Evolutionary conservation across 2,113 vertebrate species (phyloP).

Genomic region (Toxotes chatareus): DNA sequence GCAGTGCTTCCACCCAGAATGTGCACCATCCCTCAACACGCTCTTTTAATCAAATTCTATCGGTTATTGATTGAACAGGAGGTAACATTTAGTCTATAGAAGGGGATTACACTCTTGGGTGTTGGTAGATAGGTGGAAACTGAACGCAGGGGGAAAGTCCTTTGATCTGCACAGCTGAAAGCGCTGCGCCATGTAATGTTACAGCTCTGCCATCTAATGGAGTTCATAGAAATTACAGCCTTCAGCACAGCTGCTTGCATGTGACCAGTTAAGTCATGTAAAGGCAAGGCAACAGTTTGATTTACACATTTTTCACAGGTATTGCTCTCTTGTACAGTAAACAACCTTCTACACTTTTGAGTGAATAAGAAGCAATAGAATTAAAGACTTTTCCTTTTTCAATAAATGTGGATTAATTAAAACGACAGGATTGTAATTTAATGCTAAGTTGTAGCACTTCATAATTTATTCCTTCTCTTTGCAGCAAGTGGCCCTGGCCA

Average conservation of each 20-base stretch:
- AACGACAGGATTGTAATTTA: not conserved
- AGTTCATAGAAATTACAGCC: not conserved
- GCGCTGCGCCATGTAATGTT: not conserved
- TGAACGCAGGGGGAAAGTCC: not conserved
- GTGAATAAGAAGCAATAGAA: not conserved
- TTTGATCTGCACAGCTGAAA: not conserved
- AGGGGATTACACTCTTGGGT: not conserved
- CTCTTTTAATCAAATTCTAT: not conserved
- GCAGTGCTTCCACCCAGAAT: not conserved
- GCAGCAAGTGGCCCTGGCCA: conserved; percentile 92
- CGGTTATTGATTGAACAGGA: not conserved
- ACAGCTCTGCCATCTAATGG: conserved; percentile 64
- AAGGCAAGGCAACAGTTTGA: not conserved
- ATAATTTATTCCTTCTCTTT: conserved; percentile 26
- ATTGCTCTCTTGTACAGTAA: not conserved
- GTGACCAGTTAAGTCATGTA: not conserved
- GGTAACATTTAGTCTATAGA: not conserved
- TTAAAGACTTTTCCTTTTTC: not conserved
- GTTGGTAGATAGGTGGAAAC: not conserved
- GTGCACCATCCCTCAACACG: not conserved
- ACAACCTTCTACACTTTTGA: not conserved
- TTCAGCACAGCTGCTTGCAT: not conserved
- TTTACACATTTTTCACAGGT: not conserved
- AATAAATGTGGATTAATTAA: not conserved
- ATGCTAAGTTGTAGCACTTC: not conserved